Base-by-base conservation (phyloP, 1,140 invertebrate species). In the Zaprionus tsacasi region DNA sequence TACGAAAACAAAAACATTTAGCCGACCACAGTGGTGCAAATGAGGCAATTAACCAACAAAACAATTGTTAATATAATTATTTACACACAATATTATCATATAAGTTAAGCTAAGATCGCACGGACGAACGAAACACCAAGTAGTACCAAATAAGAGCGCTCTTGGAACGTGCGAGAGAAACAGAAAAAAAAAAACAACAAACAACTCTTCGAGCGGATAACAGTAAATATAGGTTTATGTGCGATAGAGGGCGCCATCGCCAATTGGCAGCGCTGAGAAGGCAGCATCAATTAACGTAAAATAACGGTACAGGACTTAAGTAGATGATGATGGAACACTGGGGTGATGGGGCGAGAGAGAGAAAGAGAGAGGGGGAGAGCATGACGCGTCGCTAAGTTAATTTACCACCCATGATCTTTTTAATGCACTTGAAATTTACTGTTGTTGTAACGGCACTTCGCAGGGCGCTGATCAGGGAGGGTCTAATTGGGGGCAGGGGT, bases 321-420 rank as follows among this genome's bases (percentile, higher is more conserved):
- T 65, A 71, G 58, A 59, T 55, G 68, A 35, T 33, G 54, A 54
- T 70, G 59, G 17, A 45, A 43, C 40, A 43, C 40, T 43, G n/a
- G 40, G 40, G 40, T 43, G 40, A 43, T 43, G 40, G n/a, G n/a
- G 7, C 40, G n/a, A 45, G n/a, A 27, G 50, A 43, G 79, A 48
- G 48, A 57, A 21, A 70, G 48, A 45, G 45, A 17, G 40, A 81
- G 74, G 69, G 65, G 21, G 35, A 66, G 17, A 43, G 59, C 17
- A 66, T 76, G 67, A 85, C 80, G 71, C 70, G 63, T 55, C 82
- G 70, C 70, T 81, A 74, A 85, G 81, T 89, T 88, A 88, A 88
- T 88, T 88, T 88, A 88, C 85, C 85, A 89, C 85, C 85, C 85
- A 79, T 85, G 85, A 88, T 89, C 85, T 79, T 88, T 88, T 89